Conservation (phyloP, 2,888 invertebrate genomes). For the Amitus sp. region DNA sequence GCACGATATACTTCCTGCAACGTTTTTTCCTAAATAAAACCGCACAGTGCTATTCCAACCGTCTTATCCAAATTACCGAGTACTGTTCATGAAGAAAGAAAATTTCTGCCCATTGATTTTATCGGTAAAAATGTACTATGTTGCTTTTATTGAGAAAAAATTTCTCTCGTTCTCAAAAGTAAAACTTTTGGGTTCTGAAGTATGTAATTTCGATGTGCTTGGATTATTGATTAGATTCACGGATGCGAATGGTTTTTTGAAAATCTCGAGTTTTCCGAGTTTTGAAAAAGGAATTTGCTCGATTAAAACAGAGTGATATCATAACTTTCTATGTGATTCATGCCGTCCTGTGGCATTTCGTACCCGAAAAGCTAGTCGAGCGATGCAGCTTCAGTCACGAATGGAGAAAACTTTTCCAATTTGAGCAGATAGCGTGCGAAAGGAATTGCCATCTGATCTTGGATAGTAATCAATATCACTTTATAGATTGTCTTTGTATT, state of each 20-base stretch:
- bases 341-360: slow-evolving; percentile 10
- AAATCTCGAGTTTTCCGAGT: slow-evolving; percentile 10
- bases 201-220: too few relatives aligned
- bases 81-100: not conserved
- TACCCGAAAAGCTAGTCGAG: slow-evolving; percentile 20
- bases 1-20: not conserved
- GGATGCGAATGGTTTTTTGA: too few relatives aligned
- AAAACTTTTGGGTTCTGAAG: not conserved
- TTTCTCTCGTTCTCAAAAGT: slow-evolving; percentile 20
- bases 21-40: not conserved
- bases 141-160: slow-evolving; percentile 26
- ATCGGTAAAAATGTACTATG: slow-evolving; percentile 30
- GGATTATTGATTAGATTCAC: too few relatives aligned
- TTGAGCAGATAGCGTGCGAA: slow-evolving; percentile 50
- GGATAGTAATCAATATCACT: slow-evolving; percentile 32
- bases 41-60: not conserved
- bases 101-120: slow-evolving; percentile 4
- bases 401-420: slow-evolving; percentile 55
- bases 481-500: slow-evolving; percentile 22
- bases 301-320: slow-evolving; percentile 24
- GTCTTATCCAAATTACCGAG: not conserved
- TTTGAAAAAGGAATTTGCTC: slow-evolving; percentile 22
- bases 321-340: slow-evolving; percentile 22
- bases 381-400: slow-evolving; percentile 20
- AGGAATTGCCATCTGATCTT: slow-evolving; percentile 51